These are phyloP conservation scores for Siniperca scherzeri DNA, from an alignment of 2,797 vertebrate species.

Conservation along the genomic window DNA sequence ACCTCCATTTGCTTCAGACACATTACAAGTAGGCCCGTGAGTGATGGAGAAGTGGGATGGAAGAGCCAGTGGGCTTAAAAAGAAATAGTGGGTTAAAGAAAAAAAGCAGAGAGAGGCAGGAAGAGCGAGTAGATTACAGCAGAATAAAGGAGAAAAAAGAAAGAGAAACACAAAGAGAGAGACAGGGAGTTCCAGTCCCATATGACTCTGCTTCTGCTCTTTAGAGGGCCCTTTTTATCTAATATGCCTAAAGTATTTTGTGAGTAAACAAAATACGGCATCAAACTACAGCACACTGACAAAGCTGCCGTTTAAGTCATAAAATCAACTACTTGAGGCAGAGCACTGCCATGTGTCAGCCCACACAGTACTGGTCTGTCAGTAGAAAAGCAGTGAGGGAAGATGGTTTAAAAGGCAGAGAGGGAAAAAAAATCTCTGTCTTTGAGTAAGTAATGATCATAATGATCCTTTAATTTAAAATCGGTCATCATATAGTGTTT, in stretches of 20 bases:
- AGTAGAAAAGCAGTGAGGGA: conserved; percentile 13
- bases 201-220: conserved; percentile 28
- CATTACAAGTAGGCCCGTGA: conserved; percentile 60
- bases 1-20: conserved; percentile 64
- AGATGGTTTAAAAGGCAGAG: not conserved
- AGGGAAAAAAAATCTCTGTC: not conserved
- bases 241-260: conserved; percentile 19
- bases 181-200: not conserved
- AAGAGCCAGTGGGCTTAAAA: conserved; percentile 63
- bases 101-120: conserved; percentile 23
- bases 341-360: conserved; percentile 36
- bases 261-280: conserved; percentile 22
- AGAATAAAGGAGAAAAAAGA: conserved; percentile 34
- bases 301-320: conserved; percentile 11
- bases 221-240: not conserved
- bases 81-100: conserved; percentile 28
- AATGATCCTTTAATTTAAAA: not conserved
- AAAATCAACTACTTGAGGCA: conserved; percentile 35
- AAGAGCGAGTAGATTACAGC: conserved; percentile 18
- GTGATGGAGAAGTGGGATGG: conserved; percentile 60
- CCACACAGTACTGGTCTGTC: conserved; percentile 32
- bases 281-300: not conserved
- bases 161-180: conserved; percentile 12
- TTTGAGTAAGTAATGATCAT: not conserved
- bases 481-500: not conserved